phyloP scores from a whole-genome alignment of 35 echinoderm and acorn worm species.

The Acanthaster planci region DNA sequence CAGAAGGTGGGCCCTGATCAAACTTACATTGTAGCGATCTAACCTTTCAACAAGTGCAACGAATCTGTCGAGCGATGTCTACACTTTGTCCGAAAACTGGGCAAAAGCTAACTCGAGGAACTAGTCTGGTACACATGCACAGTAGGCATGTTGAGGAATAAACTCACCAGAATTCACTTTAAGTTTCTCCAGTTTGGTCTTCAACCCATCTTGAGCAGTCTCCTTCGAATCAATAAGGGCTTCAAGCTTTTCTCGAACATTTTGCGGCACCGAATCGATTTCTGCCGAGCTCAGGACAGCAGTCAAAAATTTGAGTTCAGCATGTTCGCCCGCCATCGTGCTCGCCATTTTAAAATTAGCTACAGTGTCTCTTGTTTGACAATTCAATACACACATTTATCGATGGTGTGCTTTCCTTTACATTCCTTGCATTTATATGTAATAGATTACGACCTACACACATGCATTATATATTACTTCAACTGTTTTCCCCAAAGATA shows the following conservation, averaged over 20 bases:
- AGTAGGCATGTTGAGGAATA: neutral
- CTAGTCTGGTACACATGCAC: neutral
- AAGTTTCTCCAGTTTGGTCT: slow-evolving; percentile 66
- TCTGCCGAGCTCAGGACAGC: slow-evolving; percentile 55
- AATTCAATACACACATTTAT: neutral
- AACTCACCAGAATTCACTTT: slow-evolving; percentile 72
- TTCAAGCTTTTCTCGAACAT: slow-evolving; percentile 66
- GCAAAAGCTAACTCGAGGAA: neutral
- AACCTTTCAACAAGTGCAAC: too few relatives aligned
- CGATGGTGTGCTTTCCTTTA: too few relatives aligned
- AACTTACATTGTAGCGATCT: too few relatives aligned
- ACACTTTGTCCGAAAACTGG: neutral
- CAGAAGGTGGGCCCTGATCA: too few relatives aligned
- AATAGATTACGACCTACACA: too few relatives aligned
- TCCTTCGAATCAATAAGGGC: slow-evolving; percentile 59
- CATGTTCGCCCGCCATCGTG: slow-evolving; percentile 61
- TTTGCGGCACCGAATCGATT: slow-evolving; percentile 34
- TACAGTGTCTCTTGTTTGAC: neutral
- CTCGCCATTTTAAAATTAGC: neutral
- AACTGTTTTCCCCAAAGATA: too few relatives aligned
- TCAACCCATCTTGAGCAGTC: slow-evolving; percentile 48
- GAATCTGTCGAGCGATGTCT: neutral
- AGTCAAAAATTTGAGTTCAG: slow-evolving; percentile 1
- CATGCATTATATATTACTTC: too few relatives aligned
- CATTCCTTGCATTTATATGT: too few relatives aligned